These are phyloP conservation scores for Hypanus sabinus DNA, from an alignment of 2,113 vertebrate species.

Conservation along the genomic window DNA sequence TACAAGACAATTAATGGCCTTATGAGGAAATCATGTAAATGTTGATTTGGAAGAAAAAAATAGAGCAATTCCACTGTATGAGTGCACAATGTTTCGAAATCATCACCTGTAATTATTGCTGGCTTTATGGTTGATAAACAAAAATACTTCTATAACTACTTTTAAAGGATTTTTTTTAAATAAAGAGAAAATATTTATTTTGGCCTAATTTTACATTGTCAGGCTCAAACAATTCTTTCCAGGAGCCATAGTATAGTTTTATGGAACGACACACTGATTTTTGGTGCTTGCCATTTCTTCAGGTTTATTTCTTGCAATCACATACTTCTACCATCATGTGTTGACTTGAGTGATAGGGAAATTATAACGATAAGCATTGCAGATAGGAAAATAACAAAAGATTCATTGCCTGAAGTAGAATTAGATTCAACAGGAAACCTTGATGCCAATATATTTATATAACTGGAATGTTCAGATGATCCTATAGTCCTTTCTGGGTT, in stretches of 20 bases:
- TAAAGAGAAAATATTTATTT: slow-evolving; percentile 14
- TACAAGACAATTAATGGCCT: slow-evolving; percentile 3
- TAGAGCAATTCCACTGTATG: background rate
- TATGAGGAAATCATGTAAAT: background rate
- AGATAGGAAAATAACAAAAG: background rate
- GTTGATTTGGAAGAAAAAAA: background rate
- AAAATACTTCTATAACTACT: slow-evolving; percentile 10
- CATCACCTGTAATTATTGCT: background rate
- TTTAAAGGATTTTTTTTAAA: background rate
- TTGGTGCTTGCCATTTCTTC: background rate
- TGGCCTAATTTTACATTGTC: background rate
- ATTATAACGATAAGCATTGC: background rate
- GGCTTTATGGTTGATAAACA: background rate
- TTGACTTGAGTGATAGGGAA: background rate
- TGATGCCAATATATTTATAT: background rate
- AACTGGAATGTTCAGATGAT: background rate
- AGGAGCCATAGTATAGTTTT: background rate
- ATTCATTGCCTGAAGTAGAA: background rate
- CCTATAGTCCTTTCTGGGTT: background rate
- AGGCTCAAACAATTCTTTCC: slow-evolving; percentile 1
- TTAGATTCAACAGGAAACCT: background rate
- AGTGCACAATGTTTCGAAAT: background rate
- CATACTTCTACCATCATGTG: background rate
- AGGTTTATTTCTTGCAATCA: background rate
- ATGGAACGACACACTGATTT: background rate